These are phyloP conservation scores for Macrosoma leucophasiata DNA, from an alignment of 2,888 invertebrate genomes.

Conservation along the genomic window DNA sequence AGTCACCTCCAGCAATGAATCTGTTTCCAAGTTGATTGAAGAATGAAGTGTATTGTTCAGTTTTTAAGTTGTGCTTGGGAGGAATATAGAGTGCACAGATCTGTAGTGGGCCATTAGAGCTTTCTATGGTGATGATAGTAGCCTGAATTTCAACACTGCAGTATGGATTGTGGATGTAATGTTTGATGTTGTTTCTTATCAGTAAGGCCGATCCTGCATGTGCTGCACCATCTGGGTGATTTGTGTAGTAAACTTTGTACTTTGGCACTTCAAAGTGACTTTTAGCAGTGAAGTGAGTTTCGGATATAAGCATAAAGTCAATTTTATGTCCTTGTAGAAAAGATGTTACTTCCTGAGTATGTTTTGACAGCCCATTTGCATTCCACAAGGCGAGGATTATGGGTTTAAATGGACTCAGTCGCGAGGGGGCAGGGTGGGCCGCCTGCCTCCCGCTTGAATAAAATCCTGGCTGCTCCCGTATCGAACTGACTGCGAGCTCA, in stretches of 20 bases:
- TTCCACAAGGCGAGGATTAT: no score
- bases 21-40: slow-evolving; percentile 10
- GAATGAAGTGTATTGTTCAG: slow-evolving; percentile 1
- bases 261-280: slow-evolving; percentile 15
- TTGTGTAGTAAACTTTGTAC: slow-evolving; percentile 24
- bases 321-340: slow-evolving; percentile 16
- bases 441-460: no score
- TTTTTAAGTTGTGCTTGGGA: slow-evolving; percentile 9
- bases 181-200: slow-evolving; percentile 22
- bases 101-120: not conserved
- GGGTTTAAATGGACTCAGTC: no score
- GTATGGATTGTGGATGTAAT: slow-evolving; percentile 4
- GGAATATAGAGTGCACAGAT: slow-evolving; percentile 12
- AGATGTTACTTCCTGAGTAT: not conserved
- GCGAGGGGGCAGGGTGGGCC: no score
- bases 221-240: slow-evolving; percentile 28
- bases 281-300: slow-evolving; percentile 23
- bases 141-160: no score
- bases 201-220: slow-evolving; percentile 25
- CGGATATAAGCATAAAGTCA: slow-evolving; percentile 25
- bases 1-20: slow-evolving; percentile 13
- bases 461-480: no score
- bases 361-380: no score
- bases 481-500: no score
- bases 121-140: no score